Base-by-base conservation (phyloP, 2,797 vertebrate species). In the Dermochelys coriacea region DNA sequence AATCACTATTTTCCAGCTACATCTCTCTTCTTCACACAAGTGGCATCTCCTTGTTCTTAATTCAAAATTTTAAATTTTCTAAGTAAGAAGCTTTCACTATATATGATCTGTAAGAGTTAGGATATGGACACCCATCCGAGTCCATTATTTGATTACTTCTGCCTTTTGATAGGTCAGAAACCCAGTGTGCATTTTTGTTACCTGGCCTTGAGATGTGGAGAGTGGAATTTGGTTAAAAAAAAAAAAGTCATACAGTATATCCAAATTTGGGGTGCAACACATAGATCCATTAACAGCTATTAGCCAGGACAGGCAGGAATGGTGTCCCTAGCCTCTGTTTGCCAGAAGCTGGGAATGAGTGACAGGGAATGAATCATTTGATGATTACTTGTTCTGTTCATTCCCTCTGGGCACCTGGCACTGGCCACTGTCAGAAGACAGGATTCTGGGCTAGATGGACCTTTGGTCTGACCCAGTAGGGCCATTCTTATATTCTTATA, bases 61-160 rank as follows among this genome's bases (percentile, higher is more conserved):
- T 91, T 93, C 59, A 57, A 86, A 68, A 34, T 87, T 91, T 94
- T 91, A 93, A 95, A 93, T 89, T 37, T 85, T 55, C 90, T 87
- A 93, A 87, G 79, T 80, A 89, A 71, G 37, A 91, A 0, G 0
- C 7, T 95, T 45, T 94, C 91, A 57, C 45, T 51, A 6, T 47
- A 47, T 81, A 37, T 89, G 86, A 95, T 94, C 95, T 92, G 91
- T 91, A 81, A 51, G 47, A 93, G 57, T 80, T 82, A 85, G 93
- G 95, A 95, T 75, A 55, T 2, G 80, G 89, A 52, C 49, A 54
- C 31, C 75, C 52, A 41, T 9, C 47, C 31, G 92, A 84, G 34
- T 47, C 41, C 23, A 49, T 81, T 94, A 74, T 23, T 84, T 89
- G 71, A 78, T 91, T 87, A 10, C 86, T 87, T 84, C 3, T 9